A percentile compares a stretch with the other conserved stretches of the same genome.
These are phyloP conservation scores for Aporophyla lueneburgensis DNA, from an alignment of 2,888 invertebrate species.

Conservation along the genomic window DNA sequence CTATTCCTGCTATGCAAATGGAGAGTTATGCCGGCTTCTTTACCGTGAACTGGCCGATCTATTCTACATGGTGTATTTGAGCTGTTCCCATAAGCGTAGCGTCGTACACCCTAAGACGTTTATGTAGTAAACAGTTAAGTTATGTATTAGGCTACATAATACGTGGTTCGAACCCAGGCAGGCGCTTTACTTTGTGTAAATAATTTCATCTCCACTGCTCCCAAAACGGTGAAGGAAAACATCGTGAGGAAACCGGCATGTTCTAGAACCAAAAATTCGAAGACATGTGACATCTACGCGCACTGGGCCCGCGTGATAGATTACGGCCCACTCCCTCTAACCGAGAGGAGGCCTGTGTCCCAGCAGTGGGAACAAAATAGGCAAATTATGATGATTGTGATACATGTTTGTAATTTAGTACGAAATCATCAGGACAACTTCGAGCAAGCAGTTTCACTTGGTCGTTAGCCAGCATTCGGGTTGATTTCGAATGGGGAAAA, in stretches of 20 bases:
- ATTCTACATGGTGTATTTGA: constrained; percentile 18
- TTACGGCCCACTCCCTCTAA: no score
- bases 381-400: not conserved
- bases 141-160: constrained; percentile 5
- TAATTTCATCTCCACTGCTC: no score
- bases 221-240: no score
- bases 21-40: constrained; percentile 22
- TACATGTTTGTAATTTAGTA: not conserved
- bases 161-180: not conserved
- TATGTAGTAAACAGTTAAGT: not conserved
- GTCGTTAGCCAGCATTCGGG: not conserved
- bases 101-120: not conserved
- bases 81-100: constrained; percentile 18
- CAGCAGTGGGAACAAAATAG: no score
- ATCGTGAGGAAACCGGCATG: no score
- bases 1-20: constrained; percentile 21
- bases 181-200: no score
- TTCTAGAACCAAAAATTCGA: no score
- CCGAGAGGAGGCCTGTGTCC: no score
- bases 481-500: not conserved
- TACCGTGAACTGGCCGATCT: constrained; percentile 40
- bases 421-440: constrained; percentile 3
- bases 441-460: not conserved
- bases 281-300: no score
- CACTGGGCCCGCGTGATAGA: no score